A percentile compares a stretch with the other conserved stretches of the same genome.
These are phyloP conservation scores for Progne subis DNA, from an alignment of 2,113 vertebrate genomes.

Conservation along the genomic window DNA sequence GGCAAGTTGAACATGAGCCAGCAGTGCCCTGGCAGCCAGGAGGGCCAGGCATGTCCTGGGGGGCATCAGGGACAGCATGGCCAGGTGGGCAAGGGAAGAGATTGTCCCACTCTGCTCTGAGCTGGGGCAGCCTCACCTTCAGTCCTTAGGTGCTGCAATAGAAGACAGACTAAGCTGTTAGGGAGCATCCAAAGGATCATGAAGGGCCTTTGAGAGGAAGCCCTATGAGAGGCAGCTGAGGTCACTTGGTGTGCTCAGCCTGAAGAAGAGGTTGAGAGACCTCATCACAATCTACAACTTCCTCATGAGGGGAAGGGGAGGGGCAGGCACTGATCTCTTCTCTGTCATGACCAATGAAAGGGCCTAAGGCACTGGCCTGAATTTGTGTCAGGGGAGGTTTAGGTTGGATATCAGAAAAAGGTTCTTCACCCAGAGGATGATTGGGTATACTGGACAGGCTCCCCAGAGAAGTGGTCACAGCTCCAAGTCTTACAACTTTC, in stretches of 20 bases:
- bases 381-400: neutral
- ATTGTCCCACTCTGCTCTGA: neutral
- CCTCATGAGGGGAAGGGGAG: neutral
- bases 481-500: neutral
- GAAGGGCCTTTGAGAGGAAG: neutral
- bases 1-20: accelerated
- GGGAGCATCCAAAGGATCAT: neutral
- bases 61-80: accelerated
- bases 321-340: neutral
- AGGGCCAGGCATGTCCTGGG: accelerated
- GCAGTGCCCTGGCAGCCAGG: neutral
- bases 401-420: neutral
- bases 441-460: neutral
- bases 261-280: neutral
- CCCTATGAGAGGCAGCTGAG: neutral
- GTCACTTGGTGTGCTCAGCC: neutral
- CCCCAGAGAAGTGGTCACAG: neutral
- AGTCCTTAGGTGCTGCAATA: neutral
- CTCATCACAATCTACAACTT: neutral
- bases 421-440: neutral
- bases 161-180: no score
- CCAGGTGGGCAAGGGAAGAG: accelerated
- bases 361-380: neutral
- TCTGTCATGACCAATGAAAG: neutral
- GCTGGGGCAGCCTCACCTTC: accelerated